Evolutionary conservation across 2,888 invertebrate species (phyloP).

Genomic region (Argyresthia albistria): DNA sequence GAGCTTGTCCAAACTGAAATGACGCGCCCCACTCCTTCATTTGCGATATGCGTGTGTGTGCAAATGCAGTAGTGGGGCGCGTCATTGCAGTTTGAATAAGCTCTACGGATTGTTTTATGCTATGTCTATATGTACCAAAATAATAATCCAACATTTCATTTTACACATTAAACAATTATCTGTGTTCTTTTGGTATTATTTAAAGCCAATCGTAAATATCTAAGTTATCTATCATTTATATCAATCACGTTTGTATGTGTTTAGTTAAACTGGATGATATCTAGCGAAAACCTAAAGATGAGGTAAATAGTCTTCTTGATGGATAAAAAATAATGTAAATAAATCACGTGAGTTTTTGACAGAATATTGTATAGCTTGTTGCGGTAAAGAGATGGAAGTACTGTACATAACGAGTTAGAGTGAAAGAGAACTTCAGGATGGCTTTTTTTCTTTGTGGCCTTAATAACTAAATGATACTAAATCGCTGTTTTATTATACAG

Average conservation of each 20-base stretch:
- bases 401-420: background rate
- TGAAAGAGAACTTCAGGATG: background rate
- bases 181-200: no score
- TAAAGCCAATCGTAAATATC: background rate
- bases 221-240: background rate
- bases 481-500: background rate
- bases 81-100: no score
- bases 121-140: no score
- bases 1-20: no score
- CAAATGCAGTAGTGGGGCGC: no score
- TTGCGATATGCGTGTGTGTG: no score
- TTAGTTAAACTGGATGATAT: background rate
- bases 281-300: background rate
- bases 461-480: background rate
- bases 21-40: no score
- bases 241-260: background rate
- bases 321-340: background rate
- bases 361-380: background rate
- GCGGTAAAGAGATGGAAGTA: background rate
- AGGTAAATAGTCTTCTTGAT: background rate
- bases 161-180: no score
- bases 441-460: slow-evolving; percentile 4
- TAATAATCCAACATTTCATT: no score
- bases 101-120: no score
- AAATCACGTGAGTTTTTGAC: background rate